Conservation (phyloP, 2,888 invertebrate species). For the Ophion ventricosus region DNA sequence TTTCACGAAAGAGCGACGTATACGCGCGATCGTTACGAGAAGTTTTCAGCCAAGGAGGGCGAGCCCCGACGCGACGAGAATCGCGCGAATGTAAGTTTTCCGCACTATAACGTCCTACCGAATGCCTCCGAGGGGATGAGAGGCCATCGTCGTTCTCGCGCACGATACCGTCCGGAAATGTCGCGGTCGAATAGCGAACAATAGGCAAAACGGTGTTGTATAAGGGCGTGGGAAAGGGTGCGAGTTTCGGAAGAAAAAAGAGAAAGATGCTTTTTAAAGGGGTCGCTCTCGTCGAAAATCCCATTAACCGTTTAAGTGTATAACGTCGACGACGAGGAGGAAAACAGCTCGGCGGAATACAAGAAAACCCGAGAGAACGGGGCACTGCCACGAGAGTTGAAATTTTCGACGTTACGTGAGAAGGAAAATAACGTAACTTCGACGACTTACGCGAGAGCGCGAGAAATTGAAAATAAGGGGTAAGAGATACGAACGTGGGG, state of each 20-base stretch:
- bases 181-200: slow-evolving; percentile 55
- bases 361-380: slow-evolving; percentile 24
- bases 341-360: slow-evolving; percentile 51
- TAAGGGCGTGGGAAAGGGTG: slow-evolving; percentile 16
- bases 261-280: slow-evolving; percentile 55
- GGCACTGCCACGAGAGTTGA: slow-evolving; percentile 18
- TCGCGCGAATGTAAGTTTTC: slow-evolving; percentile 33
- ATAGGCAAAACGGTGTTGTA: slow-evolving; percentile 24
- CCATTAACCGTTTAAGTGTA: slow-evolving; percentile 70
- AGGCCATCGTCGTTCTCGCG: slow-evolving; percentile 20
- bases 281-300: slow-evolving; percentile 66
- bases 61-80: slow-evolving; percentile 28
- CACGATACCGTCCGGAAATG: slow-evolving; percentile 60
- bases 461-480: slow-evolving; percentile 33
- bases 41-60: slow-evolving; percentile 42
- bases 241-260: slow-evolving; percentile 54
- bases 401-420: slow-evolving; percentile 66
- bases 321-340: slow-evolving; percentile 48
- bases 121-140: slow-evolving; percentile 10
- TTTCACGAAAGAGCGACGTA: slow-evolving; percentile 3
- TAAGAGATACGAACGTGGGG: neutral
- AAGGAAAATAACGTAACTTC: slow-evolving; percentile 71
- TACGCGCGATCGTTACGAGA: slow-evolving; percentile 33
- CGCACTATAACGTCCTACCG: neutral
- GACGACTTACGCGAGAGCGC: slow-evolving; percentile 59